Conservation (phyloP, 2,113 vertebrate species). For the Calyptomena viridis region DNA sequence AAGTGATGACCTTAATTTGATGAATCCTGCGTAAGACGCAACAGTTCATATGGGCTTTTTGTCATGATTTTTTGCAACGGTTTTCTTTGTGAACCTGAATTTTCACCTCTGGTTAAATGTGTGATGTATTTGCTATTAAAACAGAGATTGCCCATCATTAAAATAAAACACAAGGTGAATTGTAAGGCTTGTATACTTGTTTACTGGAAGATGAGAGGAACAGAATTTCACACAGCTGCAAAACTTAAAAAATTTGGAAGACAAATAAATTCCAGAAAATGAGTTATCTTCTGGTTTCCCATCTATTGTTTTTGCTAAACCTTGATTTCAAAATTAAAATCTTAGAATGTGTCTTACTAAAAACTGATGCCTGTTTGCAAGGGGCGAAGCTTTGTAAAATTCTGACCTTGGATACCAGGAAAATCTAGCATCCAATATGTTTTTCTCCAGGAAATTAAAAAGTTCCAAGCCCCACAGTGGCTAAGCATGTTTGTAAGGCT, state of each 20-base stretch:
- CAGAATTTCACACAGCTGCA: slow-evolving; percentile 2
- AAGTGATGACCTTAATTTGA: not conserved
- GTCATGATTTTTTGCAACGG: not conserved
- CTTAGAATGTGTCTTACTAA: not conserved
- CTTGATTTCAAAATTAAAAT: not conserved
- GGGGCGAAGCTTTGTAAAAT: not conserved
- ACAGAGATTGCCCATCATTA: not conserved
- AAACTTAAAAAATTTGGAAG: not conserved
- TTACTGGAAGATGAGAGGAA: not conserved
- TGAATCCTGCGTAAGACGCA: not conserved
- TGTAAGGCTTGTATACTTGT: not conserved
- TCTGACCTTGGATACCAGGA: not conserved
- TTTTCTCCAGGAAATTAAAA: not conserved
- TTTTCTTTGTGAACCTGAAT: not conserved
- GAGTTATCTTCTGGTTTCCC: not conserved
- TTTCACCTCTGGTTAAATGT: not conserved
- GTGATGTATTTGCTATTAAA: not conserved
- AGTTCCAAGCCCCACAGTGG: not conserved
- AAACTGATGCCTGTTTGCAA: not conserved
- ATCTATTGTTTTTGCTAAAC: slow-evolving; percentile 7
- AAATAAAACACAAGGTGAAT: not conserved
- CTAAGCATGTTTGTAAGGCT: not conserved
- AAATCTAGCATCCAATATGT: not conserved
- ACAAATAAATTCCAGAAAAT: not conserved
- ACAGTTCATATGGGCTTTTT: not conserved